These are phyloP conservation scores for Stegodyphus mimosarum DNA, from an alignment of 1,140 invertebrate genomes.

Conservation along the genomic window DNA sequence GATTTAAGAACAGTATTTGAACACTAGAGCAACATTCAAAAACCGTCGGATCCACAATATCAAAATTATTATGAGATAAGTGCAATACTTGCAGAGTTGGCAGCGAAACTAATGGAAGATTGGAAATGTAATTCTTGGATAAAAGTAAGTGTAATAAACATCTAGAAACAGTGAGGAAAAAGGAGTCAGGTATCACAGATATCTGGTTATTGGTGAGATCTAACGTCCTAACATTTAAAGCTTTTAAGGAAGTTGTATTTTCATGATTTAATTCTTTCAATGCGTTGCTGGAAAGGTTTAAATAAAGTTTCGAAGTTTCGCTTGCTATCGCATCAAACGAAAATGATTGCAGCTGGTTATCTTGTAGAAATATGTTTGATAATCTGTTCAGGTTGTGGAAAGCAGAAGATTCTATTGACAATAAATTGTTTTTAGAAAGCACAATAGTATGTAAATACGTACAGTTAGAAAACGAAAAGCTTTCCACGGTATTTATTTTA, in stretches of 20 bases:
- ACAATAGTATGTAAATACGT: slow-evolving; percentile 77
- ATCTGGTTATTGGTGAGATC: slow-evolving; percentile 89
- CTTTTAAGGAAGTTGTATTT: not conserved
- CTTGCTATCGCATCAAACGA: slow-evolving; percentile 79
- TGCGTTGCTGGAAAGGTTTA: slow-evolving; percentile 50
- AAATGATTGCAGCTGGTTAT: slow-evolving; percentile 76
- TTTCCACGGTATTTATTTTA: slow-evolving; percentile 64
- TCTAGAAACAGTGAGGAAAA: slow-evolving; percentile 82
- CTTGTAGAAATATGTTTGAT: slow-evolving; percentile 78
- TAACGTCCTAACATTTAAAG: slow-evolving; percentile 70
- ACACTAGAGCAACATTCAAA: slow-evolving; percentile 65
- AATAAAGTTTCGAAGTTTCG: slow-evolving; percentile 26
- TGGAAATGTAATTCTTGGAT: slow-evolving; percentile 77
- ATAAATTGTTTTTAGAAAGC: slow-evolving; percentile 70
- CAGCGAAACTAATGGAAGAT: slow-evolving; percentile 1
- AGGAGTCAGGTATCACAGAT: slow-evolving; percentile 80
- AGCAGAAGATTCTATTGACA: slow-evolving; percentile 70
- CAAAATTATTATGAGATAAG: slow-evolving; percentile 76
- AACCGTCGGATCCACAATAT: slow-evolving; percentile 43
- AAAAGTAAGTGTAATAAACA: slow-evolving; percentile 83
- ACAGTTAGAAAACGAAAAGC: slow-evolving; percentile 75
- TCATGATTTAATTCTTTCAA: slow-evolving; percentile 13
- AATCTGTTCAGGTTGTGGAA: slow-evolving; percentile 79
- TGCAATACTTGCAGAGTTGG: slow-evolving; percentile 65
- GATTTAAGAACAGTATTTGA: slow-evolving; percentile 68